Percentiles rank a stretch among this genome's conserved stretches.
phyloP scores from a whole-genome alignment of 2,888 invertebrate species.

The Taphrorychus bicolor region DNA sequence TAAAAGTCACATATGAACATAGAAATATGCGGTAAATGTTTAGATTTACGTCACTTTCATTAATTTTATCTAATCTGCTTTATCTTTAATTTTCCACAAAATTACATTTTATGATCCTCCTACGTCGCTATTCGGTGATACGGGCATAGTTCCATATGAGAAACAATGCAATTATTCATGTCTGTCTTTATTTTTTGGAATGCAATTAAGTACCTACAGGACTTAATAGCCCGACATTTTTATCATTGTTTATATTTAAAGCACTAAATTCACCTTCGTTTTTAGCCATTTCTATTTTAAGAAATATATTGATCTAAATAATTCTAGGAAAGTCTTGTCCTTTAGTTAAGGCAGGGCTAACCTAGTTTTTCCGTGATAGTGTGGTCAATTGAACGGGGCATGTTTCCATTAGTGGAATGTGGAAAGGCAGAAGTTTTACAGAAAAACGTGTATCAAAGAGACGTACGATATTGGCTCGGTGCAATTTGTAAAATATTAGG shows the following conservation, averaged over 20 bases:
- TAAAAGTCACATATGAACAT: slow-evolving; percentile 13
- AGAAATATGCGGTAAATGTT: neutral
- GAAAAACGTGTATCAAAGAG: neutral
- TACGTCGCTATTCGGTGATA: neutral
- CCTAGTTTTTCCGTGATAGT: slow-evolving; percentile 19
- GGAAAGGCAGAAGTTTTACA: neutral
- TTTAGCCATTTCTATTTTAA: slow-evolving; percentile 17
- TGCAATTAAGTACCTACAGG: no score
- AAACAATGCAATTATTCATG: no score
- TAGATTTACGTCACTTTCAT: slow-evolving; percentile 9
- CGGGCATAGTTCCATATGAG: neutral
- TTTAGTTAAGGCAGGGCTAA: slow-evolving; percentile 28
- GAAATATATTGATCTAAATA: slow-evolving; percentile 23
- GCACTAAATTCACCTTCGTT: neutral
- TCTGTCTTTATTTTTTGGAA: no score
- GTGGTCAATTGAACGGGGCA: neutral
- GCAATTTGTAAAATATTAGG: neutral
- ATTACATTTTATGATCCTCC: neutral
- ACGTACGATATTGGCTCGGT: neutral
- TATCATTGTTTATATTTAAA: no score
- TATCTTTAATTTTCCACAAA: neutral
- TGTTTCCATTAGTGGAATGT: neutral
- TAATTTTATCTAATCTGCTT: slow-evolving; percentile 10
- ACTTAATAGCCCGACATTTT: no score
- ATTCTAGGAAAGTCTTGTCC: slow-evolving; percentile 7